A percentile compares a stretch with the other conserved stretches of the same genome.
These are phyloP conservation scores for Cerastis leucographa DNA, from an alignment of 2,888 invertebrate species.

Conservation along the genomic window DNA sequence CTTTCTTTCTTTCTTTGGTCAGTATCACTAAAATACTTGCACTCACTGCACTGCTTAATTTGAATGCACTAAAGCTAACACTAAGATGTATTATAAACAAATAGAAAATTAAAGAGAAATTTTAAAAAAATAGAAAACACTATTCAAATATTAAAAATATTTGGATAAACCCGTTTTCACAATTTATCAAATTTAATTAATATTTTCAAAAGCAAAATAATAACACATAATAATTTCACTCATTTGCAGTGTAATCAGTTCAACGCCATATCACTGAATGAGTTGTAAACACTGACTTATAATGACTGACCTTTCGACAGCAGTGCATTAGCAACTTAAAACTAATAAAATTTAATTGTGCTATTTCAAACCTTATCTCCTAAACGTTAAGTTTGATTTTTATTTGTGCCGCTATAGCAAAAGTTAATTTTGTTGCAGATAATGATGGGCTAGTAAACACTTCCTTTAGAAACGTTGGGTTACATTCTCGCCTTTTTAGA, in stretches of 20 bases:
- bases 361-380: constrained; percentile 3
- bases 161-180: background rate
- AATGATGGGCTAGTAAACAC: background rate
- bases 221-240: background rate
- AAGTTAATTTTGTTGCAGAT: background rate
- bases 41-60: constrained; percentile 3
- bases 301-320: background rate
- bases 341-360: background rate
- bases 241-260: background rate
- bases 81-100: background rate
- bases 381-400: background rate
- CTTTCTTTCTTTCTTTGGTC: background rate
- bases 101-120: background rate
- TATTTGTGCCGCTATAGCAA: background rate
- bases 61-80: background rate
- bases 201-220: background rate
- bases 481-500: background rate
- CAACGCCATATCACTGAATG: constrained; percentile 26
- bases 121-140: background rate
- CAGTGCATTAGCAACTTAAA: background rate
- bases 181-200: no score
- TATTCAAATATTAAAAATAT: background rate
- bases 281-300: constrained; percentile 2
- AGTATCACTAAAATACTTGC: background rate
- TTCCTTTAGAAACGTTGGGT: background rate